phyloP scores from a whole-genome alignment of 2,888 invertebrate species.

The Lamellibrachia satsuma region DNA sequence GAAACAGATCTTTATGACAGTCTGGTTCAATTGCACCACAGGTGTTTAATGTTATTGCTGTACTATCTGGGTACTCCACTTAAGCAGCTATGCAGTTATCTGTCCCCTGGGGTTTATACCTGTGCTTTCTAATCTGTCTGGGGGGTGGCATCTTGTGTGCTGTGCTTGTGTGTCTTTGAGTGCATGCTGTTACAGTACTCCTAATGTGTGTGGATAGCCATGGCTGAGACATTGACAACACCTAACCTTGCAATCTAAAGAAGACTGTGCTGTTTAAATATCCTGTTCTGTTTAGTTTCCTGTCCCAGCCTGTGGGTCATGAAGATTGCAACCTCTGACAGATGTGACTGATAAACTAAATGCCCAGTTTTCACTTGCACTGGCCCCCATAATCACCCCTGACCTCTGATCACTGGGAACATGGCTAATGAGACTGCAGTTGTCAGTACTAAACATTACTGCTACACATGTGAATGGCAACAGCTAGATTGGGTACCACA shows the following conservation, averaged over 20 bases:
- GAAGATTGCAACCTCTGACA: neutral
- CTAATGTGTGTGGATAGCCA: neutral
- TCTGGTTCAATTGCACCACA: neutral
- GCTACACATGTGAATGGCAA: neutral
- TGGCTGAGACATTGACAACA: neutral
- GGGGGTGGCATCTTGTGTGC: neutral
- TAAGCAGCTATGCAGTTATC: neutral
- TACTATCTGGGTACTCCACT: neutral
- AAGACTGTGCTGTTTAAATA: neutral
- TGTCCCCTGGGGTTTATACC: slow-evolving; percentile 4
- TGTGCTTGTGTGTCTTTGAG: neutral
- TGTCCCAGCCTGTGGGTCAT: neutral
- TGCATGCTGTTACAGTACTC: neutral
- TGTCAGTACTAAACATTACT: neutral
- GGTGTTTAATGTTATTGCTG: neutral
- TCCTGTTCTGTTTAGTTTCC: neutral
- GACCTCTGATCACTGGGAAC: neutral
- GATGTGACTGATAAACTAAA: slow-evolving; percentile 4
- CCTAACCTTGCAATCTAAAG: neutral
- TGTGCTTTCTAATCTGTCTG: neutral
- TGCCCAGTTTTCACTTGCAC: neutral
- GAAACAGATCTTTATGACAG: neutral
- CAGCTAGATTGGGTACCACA: neutral
- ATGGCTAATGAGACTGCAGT: neutral
- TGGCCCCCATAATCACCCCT: neutral